Conservation (phyloP, 2,888 invertebrate species). For the Platynereis dumerilii region DNA sequence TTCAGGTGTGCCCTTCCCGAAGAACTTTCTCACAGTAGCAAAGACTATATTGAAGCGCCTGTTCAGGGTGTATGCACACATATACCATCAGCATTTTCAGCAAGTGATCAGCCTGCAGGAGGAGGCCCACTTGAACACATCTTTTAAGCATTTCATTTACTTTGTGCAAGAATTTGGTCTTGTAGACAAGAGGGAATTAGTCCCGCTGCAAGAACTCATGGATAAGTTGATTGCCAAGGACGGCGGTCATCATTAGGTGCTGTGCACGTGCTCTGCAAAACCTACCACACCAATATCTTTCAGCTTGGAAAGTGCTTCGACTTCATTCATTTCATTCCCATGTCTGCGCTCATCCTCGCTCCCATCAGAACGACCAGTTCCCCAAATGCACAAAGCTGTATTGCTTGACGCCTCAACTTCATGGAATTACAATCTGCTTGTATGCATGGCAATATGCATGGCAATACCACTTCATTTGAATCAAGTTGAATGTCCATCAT, state of each 20-base stretch:
- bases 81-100: conserved; percentile 98
- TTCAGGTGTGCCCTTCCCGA: conserved; percentile 94
- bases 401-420: no score
- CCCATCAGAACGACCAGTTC: no score
- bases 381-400: no score
- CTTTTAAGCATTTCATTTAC: conserved; percentile 99
- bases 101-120: conserved; percentile 93
- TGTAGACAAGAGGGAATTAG: conserved; percentile 94
- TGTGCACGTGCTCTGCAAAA: conserved; percentile 2
- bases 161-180: conserved; percentile 96
- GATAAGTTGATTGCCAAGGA: conserved; percentile 68
- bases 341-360: no score
- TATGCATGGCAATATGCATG: no score
- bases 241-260: conserved; percentile 5
- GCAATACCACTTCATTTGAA: no score
- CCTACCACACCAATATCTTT: no score
- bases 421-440: no score
- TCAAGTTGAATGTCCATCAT: no score
- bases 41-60: conserved; percentile 97
- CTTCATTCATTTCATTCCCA: no score
- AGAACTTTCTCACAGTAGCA: conserved; percentile 94
- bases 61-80: conserved; percentile 98
- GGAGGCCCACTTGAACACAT: conserved; percentile 98
- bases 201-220: conserved; percentile 95
- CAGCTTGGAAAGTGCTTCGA: no score